phyloP scores from a whole-genome alignment of 2,113 vertebrate genomes.

The Larimichthys polyactis region DNA sequence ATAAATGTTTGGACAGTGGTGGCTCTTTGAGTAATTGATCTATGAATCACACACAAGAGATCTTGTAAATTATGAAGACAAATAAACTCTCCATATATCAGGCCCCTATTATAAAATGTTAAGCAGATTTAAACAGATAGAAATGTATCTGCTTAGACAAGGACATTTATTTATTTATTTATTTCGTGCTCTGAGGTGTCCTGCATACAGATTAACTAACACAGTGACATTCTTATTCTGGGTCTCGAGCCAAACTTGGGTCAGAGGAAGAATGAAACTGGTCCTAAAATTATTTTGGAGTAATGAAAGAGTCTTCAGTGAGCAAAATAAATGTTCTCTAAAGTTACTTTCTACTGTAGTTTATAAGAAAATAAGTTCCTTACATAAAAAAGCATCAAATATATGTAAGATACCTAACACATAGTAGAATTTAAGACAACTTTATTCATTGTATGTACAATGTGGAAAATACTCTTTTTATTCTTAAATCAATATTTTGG shows the following conservation, averaged over 20 bases:
- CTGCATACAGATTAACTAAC: conserved; percentile 67
- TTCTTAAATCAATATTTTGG: conserved; percentile 4
- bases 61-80: conserved; percentile 77
- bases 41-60: conserved; percentile 79
- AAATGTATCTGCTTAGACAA: conserved; percentile 66
- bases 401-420: background rate
- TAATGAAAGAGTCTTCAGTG: conserved; percentile 25
- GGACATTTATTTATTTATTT: conserved; percentile 55
- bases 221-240: conserved; percentile 15
- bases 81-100: conserved; percentile 78
- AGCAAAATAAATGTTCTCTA: conserved; percentile 19
- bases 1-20: conserved; percentile 77
- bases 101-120: conserved; percentile 71
- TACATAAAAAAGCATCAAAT: background rate
- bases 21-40: conserved; percentile 79
- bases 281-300: conserved; percentile 29
- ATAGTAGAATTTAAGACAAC: conserved; percentile 10
- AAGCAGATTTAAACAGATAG: conserved; percentile 71
- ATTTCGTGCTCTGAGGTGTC: conserved; percentile 41
- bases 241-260: conserved; percentile 34
- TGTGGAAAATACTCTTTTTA: background rate
- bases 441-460: background rate
- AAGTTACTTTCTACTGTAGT: conserved; percentile 13
- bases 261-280: conserved; percentile 29
- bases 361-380: background rate